A percentile compares a stretch with the other conserved stretches of the same genome.
Conservation (phyloP, 64 coral and sea anemone genomes). For the Montipora efflorescens region DNA sequence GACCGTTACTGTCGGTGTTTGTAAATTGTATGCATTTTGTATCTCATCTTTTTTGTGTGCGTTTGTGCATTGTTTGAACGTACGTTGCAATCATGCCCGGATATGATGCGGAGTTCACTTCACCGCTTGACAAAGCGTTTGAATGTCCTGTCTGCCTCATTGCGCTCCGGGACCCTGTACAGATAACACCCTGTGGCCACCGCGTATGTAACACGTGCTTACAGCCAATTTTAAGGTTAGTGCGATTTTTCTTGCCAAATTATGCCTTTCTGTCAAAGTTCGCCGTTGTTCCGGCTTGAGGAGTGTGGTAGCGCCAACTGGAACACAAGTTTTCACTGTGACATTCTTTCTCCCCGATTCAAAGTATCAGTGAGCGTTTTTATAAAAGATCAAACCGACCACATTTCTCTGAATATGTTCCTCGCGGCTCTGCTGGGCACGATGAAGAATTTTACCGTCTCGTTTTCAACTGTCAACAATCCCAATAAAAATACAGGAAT, state of each 20-base stretch:
- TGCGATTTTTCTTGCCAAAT: neutral
- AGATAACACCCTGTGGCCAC: slow-evolving; percentile 98
- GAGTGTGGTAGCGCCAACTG: neutral
- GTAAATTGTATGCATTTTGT: neutral
- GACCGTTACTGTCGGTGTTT: neutral
- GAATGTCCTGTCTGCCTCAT: slow-evolving; percentile 95
- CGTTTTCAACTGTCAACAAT: neutral
- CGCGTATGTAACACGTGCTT: slow-evolving; percentile 93
- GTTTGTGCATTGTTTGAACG: neutral
- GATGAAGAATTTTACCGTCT: too few relatives aligned
- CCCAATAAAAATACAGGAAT: neutral
- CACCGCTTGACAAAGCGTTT: slow-evolving; percentile 88
- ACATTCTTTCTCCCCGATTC: too few relatives aligned
- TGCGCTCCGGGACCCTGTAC: slow-evolving; percentile 90
- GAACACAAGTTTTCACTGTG: neutral
- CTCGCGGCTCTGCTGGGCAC: too few relatives aligned
- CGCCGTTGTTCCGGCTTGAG: neutral
- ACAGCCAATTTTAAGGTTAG: slow-evolving; percentile 90
- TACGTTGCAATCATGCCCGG: slow-evolving; percentile 75
- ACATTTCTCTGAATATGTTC: too few relatives aligned
- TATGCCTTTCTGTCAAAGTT: too few relatives aligned
- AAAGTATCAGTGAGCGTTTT: too few relatives aligned
- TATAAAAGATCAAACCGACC: too few relatives aligned
- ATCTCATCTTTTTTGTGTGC: neutral
- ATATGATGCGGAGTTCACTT: slow-evolving; percentile 86